A percentile compares a stretch with the other conserved stretches of the same genome.
Evolutionary conservation across 1,140 invertebrate species (phyloP).

Genomic region (Trichonephila inaurata): DNA sequence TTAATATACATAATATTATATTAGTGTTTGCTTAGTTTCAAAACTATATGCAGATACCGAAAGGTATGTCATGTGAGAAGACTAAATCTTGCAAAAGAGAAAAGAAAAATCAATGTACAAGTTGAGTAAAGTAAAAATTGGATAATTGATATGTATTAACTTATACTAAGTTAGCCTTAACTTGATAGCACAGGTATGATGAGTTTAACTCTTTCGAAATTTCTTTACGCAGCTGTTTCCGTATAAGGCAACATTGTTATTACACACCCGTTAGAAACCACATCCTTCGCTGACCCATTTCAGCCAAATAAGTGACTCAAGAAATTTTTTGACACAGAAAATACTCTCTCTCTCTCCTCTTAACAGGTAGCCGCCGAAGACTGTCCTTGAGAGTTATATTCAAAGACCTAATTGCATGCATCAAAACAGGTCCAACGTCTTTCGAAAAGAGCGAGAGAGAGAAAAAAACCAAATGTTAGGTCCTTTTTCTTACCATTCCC

Average conservation of each 20-base stretch:
- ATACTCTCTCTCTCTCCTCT: conserved; percentile 10
- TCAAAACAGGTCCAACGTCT: conserved; percentile 70
- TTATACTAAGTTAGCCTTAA: too few species aligned
- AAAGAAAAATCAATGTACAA: too few species aligned
- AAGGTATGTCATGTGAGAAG: too few species aligned
- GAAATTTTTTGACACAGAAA: conserved; percentile 49
- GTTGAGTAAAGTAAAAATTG: too few species aligned
- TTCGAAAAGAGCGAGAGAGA: conserved; percentile 11
- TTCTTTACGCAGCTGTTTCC: neutral
- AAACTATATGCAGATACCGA: too few species aligned
- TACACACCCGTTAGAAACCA: conserved; percentile 26
- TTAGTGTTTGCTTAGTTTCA: too few species aligned
- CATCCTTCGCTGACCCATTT: conserved; percentile 66
- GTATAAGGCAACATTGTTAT: conserved; percentile 62
- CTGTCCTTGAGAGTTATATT: conserved; percentile 71
- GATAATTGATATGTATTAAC: too few species aligned
- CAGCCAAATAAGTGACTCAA: conserved; percentile 54
- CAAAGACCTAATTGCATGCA: conserved; percentile 69
- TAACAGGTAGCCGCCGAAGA: conserved; percentile 35
- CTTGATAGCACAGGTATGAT: too few species aligned
- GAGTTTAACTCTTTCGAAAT: too few species aligned
- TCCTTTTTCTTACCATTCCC: conserved; percentile 10
- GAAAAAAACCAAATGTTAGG: neutral
- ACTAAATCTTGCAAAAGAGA: too few species aligned
- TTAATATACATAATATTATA: too few species aligned